Evolutionary conservation across 2,888 invertebrate genomes (phyloP), one percentile per base, ranked within the genome.

Genomic region (Mystacides longicornis): DNA sequence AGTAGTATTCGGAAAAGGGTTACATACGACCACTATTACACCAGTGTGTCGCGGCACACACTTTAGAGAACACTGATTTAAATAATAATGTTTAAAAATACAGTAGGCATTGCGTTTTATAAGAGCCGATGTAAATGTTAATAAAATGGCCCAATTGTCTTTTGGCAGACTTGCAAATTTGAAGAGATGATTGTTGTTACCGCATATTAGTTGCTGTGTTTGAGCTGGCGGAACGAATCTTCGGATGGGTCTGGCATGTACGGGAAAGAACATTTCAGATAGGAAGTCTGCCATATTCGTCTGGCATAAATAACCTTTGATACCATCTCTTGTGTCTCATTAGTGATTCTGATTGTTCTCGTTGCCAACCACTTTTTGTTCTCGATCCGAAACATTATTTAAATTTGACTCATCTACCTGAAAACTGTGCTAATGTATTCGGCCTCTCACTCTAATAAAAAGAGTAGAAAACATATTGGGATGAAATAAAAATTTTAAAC

Each of bases 351-450:
- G 48, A 49, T 37, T 19, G 23, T 54, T 19, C 37, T 54, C 23
- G 49, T 27, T 54, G 54, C 54, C 54, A 54, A 54, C 49, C 31
- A 49, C 45, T 49, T 54, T 55, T 55, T 55, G 55, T 51, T 48
- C 51, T 51, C 47, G 27, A 42, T 18, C 42, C 23, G 49, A 51
- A 47, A 23, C 33, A 23, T 55, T 55, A 55, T 55, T 55, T 47
- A 49, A 55, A 55, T 55, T 55, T 55, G 55, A 42, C 51, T 46
- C 51, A 47, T 46, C 14, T 48, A 51, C 51, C 51, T 47, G 47
- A 51, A 55, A 55, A 55, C 48, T 51, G 54, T 54, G 54, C 46
- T 54, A 54, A 54, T 54, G 54, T 50, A 54, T 54, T 54, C 54
- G 22, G 54, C 23, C n/a, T n/a, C n/a, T n/a, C n/a, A n/a, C n/a